phyloP scores from a whole-genome alignment of 2,113 vertebrate species.

The Pluvialis apricaria region DNA sequence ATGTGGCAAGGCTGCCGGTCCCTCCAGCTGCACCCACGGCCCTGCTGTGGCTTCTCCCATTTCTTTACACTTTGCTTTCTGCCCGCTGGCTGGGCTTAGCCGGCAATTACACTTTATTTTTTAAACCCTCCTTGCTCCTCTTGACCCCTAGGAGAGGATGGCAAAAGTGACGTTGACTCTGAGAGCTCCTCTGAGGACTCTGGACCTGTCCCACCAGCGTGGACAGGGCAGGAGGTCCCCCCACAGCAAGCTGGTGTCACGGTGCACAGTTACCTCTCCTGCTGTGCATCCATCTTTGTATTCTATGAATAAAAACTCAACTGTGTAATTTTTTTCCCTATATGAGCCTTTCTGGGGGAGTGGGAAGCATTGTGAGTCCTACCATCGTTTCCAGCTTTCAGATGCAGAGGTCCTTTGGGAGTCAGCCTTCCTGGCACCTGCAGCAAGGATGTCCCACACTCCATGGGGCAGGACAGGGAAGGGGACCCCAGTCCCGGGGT shows the following conservation, averaged over 20 bases:
- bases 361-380: neutral
- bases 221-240: neutral
- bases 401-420: neutral
- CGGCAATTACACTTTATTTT: no score
- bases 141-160: neutral
- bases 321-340: rapidly evolving
- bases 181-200: neutral
- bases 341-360: neutral
- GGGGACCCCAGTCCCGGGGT: neutral
- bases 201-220: neutral
- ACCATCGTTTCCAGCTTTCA: rapidly evolving
- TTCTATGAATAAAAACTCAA: neutral
- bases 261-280: neutral
- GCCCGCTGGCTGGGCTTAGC: neutral
- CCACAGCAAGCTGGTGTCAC: neutral
- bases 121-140: neutral
- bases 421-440: neutral
- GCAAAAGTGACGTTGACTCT: neutral
- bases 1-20: neutral
- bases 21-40: neutral
- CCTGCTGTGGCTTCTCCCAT: neutral
- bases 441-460: rapidly evolving
- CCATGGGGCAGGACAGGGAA: rapidly evolving
- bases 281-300: neutral
- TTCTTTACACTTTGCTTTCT: neutral